These are phyloP conservation scores for Dryomyza anilis DNA, from an alignment of 2,888 invertebrate species.

Conservation along the genomic window DNA sequence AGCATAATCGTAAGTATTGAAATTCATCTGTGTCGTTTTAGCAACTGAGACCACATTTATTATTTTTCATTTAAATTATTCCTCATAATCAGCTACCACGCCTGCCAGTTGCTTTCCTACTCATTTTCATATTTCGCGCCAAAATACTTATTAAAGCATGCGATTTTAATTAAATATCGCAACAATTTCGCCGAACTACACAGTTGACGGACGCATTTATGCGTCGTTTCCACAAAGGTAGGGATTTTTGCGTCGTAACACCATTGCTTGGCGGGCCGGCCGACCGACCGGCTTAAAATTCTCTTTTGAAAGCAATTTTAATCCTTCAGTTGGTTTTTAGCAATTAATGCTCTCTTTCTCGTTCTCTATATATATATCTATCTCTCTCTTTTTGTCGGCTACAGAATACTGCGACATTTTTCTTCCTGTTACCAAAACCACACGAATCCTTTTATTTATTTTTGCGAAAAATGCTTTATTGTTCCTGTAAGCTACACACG, in stretches of 20 bases:
- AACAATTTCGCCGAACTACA: slow-evolving; percentile 4
- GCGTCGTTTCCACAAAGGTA: slow-evolving; percentile 3
- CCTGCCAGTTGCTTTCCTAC: no score
- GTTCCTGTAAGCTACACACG: not conserved
- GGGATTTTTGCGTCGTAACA: not conserved
- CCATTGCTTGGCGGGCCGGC: not conserved
- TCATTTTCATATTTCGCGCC: no score
- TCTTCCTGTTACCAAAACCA: not conserved
- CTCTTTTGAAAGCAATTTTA: not conserved
- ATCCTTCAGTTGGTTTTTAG: slow-evolving; percentile 3
- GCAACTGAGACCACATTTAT: no score
- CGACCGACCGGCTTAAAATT: not conserved
- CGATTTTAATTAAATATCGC: slow-evolving; percentile 22
- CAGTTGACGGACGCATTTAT: slow-evolving; percentile 7
- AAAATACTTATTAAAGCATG: no score
- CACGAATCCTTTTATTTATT: slow-evolving; percentile 22
- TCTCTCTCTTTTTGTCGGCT: no score
- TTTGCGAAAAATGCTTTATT: slow-evolving; percentile 4
- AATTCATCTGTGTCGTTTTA: no score
- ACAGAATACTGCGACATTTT: slow-evolving; percentile 3
- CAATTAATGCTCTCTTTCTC: not conserved
- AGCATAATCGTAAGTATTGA: no score
- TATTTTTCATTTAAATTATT: no score
- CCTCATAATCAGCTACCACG: no score
- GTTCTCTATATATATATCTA: no score